Evolutionary conservation across 1,140 invertebrate genomes (phyloP), one percentile per base, ranked within the genome.

Genomic region (Goniozus legneri): DNA sequence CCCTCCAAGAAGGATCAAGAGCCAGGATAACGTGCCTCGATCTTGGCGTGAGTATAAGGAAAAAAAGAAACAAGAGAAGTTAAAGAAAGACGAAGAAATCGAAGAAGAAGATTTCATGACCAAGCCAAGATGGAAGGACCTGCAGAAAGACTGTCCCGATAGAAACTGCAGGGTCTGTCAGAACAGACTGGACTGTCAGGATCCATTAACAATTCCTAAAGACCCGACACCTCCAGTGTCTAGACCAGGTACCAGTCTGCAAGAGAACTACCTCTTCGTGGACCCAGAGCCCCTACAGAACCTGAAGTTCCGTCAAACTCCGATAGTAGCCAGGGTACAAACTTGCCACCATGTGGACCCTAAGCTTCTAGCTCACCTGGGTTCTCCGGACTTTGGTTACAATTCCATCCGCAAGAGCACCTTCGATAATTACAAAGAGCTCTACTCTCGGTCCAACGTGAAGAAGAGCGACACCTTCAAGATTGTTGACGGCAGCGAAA

Each of bases 401-500:
- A 63, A 65, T 34, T 64, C 64, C 3, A 71, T 69, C 6, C 54
- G 51, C 0, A 70, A 65, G 15, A 52, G 36, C 2, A 22, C 43
- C 3, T 42, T 50, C 22, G 55, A 56, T 10, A 46, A 60, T 24
- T 58, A 56, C 15, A 55, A 44, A 6, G 59, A 62, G 0, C 21
- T 62, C 8, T 60, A 48, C 12, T 27, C 39, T 2, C 60, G 60
- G 14, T 65, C 69, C 2, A 69, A 64, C 16, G 68, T 75, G 8
- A 75, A 72, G 47, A 73, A 72, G 22, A 73, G 64, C 20, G 60
- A 67, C 32, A 73, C 67, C 1, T 73, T 73, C 16, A 69, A 66
- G 30, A 55, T 72, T 21, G 54, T 73, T 2, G 65, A 72, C 19
- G 69, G 67, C 1, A 63, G 60, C 16, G 67, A 67, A 13, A 21